Evolutionary conservation across 2,888 invertebrate genomes (phyloP).

Genomic region (Tyria jacobaeae): DNA sequence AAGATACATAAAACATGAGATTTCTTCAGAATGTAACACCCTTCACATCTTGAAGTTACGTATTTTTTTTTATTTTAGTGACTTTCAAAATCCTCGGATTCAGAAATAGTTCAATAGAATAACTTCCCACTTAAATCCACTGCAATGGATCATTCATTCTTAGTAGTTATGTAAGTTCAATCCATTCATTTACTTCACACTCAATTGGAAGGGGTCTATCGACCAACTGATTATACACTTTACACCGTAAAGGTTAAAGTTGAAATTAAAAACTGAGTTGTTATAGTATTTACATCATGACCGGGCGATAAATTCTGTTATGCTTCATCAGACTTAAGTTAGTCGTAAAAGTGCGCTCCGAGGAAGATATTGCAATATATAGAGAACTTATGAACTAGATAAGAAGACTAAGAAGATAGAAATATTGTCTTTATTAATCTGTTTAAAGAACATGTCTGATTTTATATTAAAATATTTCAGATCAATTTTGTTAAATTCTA

Average conservation of each 20-base stretch:
- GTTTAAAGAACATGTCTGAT: neutral
- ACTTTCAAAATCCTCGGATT: conserved; percentile 37
- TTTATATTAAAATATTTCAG: neutral
- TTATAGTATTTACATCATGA: conserved; percentile 47
- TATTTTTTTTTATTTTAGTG: conserved; percentile 18
- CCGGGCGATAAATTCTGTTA: conserved; percentile 46
- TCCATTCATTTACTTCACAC: conserved; percentile 65
- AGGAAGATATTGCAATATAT: conserved; percentile 48
- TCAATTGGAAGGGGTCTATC: conserved; percentile 58
- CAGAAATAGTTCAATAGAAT: conserved; percentile 41
- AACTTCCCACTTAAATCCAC: conserved; percentile 39
- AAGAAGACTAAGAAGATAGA: conserved; percentile 13
- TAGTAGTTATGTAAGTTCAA: conserved; percentile 47
- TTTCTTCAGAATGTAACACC: conserved; percentile 11
- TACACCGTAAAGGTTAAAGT: conserved; percentile 5
- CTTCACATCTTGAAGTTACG: conserved; percentile 5
- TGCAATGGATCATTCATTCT: conserved; percentile 52
- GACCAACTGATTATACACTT: conserved; percentile 17
- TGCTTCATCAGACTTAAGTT: conserved; percentile 49
- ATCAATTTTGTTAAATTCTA: too few relatives aligned
- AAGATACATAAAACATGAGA: conserved; percentile 15
- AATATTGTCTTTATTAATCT: conserved; percentile 17
- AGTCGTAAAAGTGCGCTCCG: conserved; percentile 37
- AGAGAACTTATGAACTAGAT: conserved; percentile 28
- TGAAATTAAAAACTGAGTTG: neutral